These are phyloP conservation scores for Harpegnathos saltator DNA, from an alignment of 1,140 invertebrate genomes.

Conservation along the genomic window DNA sequence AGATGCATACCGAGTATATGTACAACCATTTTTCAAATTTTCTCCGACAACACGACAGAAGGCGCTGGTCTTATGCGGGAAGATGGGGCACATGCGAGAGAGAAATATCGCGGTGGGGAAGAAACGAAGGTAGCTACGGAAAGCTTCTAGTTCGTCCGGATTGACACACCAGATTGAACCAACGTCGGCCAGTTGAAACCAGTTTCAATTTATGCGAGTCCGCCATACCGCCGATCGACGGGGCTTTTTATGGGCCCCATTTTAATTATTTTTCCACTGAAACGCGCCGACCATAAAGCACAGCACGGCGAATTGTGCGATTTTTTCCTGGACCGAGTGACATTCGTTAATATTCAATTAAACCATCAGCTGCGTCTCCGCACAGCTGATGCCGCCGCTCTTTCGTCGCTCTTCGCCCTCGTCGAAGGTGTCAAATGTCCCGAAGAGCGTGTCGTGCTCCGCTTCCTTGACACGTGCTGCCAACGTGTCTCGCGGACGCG, in stretches of 20 bases:
- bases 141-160: conserved; percentile 39
- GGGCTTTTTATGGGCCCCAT: conserved; percentile 51
- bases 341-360: conserved; percentile 67
- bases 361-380: conserved; percentile 62
- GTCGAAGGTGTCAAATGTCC: conserved; percentile 50
- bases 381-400: not conserved
- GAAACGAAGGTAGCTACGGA: conserved; percentile 44
- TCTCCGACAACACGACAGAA: not conserved
- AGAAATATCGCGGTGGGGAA: conserved; percentile 28
- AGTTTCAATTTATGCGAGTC: conserved; percentile 80
- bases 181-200: conserved; percentile 77
- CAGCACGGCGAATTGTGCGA: not conserved
- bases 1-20: too few relatives aligned
- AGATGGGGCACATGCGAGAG: conserved; percentile 14
- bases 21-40: not conserved
- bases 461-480: conserved; percentile 5
- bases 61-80: not conserved
- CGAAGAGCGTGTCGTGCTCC: not conserved
- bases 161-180: conserved; percentile 72
- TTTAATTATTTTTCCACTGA: conserved; percentile 73
- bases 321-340: conserved; percentile 34
- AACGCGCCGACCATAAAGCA: conserved; percentile 11
- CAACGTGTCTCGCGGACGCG: not conserved
- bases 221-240: conserved; percentile 53
- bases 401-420: not conserved